These are phyloP conservation scores for Zaprionus bogoriensis DNA, from an alignment of 2,888 invertebrate genomes.

Conservation along the genomic window DNA sequence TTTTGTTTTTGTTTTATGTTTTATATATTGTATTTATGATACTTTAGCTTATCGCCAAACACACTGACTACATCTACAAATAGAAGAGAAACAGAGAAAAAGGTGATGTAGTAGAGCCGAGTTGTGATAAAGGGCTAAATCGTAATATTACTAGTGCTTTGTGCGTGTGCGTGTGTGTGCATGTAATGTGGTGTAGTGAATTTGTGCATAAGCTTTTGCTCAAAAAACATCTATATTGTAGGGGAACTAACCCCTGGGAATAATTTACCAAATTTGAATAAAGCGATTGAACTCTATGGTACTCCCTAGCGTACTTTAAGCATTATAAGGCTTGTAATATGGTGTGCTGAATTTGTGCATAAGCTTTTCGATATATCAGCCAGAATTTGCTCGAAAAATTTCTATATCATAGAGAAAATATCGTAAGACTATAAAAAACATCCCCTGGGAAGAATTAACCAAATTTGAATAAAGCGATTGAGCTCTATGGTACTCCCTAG, in stretches of 20 bases:
- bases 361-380: slow-evolving; percentile 20
- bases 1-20: slow-evolving; percentile 24
- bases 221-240: neutral
- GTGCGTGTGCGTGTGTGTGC: slow-evolving; percentile 3
- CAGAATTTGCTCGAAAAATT: slow-evolving; percentile 2
- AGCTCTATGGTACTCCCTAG: no score
- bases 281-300: no score
- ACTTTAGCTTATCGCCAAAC: slow-evolving; percentile 89
- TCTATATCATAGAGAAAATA: neutral
- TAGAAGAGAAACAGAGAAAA: slow-evolving; percentile 79
- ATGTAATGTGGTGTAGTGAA: neutral
- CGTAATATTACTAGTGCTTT: slow-evolving; percentile 14
- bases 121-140: slow-evolving; percentile 28
- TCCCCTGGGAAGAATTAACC: no score
- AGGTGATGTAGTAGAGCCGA: slow-evolving; percentile 59
- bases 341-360: slow-evolving; percentile 12
- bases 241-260: no score
- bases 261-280: no score
- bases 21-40: slow-evolving; percentile 64
- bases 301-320: no score
- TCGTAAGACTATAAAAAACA: neutral
- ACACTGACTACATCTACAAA: slow-evolving; percentile 94
- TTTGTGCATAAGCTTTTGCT: slow-evolving; percentile 24
- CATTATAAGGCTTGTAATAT: no score
- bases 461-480: neutral